These are phyloP conservation scores for Eleginops maclovinus DNA, from an alignment of 2,113 vertebrate genomes.

Conservation along the genomic window DNA sequence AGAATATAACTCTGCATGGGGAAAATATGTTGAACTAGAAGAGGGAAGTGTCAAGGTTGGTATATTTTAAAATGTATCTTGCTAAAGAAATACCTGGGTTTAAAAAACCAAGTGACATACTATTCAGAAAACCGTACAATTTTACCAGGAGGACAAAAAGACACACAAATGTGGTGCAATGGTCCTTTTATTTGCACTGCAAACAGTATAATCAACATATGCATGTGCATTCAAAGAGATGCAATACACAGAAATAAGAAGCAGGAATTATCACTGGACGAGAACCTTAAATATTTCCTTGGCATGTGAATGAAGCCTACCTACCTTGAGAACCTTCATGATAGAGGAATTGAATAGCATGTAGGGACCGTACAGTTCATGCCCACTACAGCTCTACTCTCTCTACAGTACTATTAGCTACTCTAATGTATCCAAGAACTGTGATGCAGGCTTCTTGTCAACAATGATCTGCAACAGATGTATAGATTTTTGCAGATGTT, in stretches of 20 bases:
- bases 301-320: conserved; percentile 9
- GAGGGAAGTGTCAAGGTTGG: conserved; percentile 52
- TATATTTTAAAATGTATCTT: conserved; percentile 15
- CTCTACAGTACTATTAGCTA: too few relatives aligned
- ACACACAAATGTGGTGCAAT: background rate
- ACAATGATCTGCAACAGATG: too few relatives aligned
- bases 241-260: background rate
- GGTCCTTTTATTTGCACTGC: background rate
- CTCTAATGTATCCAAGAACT: too few relatives aligned
- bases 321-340: conserved; percentile 12
- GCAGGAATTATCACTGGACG: background rate
- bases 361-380: background rate
- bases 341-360: conserved; percentile 25
- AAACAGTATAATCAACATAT: background rate
- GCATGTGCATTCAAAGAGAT: background rate
- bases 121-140: conserved; percentile 6
- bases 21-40: conserved; percentile 49
- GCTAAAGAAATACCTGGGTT: conserved; percentile 17
- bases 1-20: conserved; percentile 48
- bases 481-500: too few relatives aligned
- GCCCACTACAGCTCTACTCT: too few relatives aligned
- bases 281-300: background rate
- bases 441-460: too few relatives aligned
- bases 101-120: conserved; percentile 16
- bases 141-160: background rate